Base-by-base conservation (phyloP, 1,140 invertebrate species). In the Aphelenchoides avenae region DNA sequence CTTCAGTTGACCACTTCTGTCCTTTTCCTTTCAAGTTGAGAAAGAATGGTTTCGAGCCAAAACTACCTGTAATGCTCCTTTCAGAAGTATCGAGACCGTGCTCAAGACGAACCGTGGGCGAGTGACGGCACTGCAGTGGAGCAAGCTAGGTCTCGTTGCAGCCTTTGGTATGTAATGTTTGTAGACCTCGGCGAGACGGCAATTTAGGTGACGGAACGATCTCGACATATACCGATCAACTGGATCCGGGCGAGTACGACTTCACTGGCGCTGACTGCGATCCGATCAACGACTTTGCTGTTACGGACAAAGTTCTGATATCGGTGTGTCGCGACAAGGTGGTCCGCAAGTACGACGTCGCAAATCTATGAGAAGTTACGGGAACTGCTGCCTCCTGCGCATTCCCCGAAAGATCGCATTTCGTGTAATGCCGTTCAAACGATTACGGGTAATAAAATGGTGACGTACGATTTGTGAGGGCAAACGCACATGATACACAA, bases 221-320 rank as follows among this genome's bases (percentile, higher is more conserved):
- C 24, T 54, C 15, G 24, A 18, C 56, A 18, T 52, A 52, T 52
- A 11, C 13, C 11, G 24, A 11, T 13, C 9, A 11, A 4, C n/a
- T n/a, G 13, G 15, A 1, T 9, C 13, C 50, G n/a, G n/a, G n/a
- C 11, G 11, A 20, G n/a, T 77, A 49, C 59, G 64, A 34, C 52
- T 84, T 1, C 81, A 84, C 85, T 18, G 86, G 86, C 0, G 80
- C 86, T 3, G 83, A 87, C 65, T 85, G 82, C 78, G 86, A 87
- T 41, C 78, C 79, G 2, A 44, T 81, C 3, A 79, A 80, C 57
- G 69, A 67, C 51, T 58, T 78, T 22, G 65, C 60, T 9, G 51
- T 57, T 51, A 71, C 78, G 57, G 62, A 68, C n/a, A 67, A 53
- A 1, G 53, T 63, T 60, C 51, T 80, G 6, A 79, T 76, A 42